Conservation (phyloP, 2,113 vertebrate genomes). For the Pelmatolapia mariae region DNA sequence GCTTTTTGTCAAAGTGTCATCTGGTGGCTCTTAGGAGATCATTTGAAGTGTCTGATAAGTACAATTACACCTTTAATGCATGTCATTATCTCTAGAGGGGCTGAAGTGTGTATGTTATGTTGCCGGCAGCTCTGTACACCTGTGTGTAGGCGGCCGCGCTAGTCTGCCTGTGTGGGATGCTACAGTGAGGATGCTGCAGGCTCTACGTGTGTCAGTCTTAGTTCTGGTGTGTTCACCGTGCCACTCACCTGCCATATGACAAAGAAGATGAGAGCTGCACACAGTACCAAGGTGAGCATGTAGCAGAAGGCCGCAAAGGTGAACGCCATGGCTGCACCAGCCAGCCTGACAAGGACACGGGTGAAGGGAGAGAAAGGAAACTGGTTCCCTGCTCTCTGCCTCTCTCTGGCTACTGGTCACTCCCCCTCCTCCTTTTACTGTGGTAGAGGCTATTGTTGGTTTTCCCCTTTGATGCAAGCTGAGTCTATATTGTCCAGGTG, state of each 20-base stretch:
- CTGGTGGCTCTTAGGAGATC: background rate
- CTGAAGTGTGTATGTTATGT: background rate
- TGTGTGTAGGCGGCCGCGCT: constrained; percentile 39
- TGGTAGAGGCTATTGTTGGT: background rate
- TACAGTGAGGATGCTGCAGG: background rate
- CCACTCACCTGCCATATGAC: constrained; percentile 96
- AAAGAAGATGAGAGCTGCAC: constrained; percentile 95
- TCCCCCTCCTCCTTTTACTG: background rate
- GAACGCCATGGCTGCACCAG: constrained; percentile 85
- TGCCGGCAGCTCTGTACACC: background rate
- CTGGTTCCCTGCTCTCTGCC: constrained; percentile 14
- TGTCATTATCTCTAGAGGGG: background rate
- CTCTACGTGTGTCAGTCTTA: background rate
- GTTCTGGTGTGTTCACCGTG: background rate
- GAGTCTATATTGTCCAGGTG: constrained; percentile 14
- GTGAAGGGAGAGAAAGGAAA: constrained; percentile 50
- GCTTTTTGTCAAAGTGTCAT: background rate
- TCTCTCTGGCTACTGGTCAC: background rate
- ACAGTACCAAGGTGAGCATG: constrained; percentile 95
- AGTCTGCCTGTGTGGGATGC: constrained; percentile 42
- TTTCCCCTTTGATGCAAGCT: background rate
- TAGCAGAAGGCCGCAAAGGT: constrained; percentile 98
- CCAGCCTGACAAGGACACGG: constrained; percentile 55
- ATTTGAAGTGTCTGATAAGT: background rate
- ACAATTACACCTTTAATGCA: background rate